Evolutionary conservation across 2,888 invertebrate genomes (phyloP), one percentile per base, ranked within the genome.

Genomic region (Lasioglossum villosulum): DNA sequence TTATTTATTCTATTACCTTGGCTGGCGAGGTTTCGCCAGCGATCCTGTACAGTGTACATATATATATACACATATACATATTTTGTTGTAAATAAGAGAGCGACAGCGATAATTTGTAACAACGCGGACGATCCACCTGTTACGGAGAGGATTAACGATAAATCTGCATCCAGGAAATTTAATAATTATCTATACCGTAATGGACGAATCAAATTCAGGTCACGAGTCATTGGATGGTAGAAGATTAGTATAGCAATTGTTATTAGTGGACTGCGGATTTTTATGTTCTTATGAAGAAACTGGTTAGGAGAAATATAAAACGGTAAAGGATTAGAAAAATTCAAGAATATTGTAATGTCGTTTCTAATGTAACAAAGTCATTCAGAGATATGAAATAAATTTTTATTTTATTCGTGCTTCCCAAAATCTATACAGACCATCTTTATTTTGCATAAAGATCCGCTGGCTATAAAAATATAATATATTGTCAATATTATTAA

Each of bases 1-100:
- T 90, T 90, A 92, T 92, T 90, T 75, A 88, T 85, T 79, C 71
- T 48, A 39, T 48, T 68, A 68, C 10, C 66, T 66, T 83, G 72
- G 27, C 68, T 59, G 30, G 66, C 48, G 30, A 39, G 2, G 42
- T 23, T 56, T 66, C 19, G 23, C 34, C 10, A 30, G 30, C 52
- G 3, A 39, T 37, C 1, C 42, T 86, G 84, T 82, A 87, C 82
- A 82, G 73, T 84, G 82, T 89, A 86, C 59, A 88, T 86, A 66
- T 34, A 66, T 8, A 19, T 63, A 66, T 63, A 42, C n/a, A n/a
- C 16, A 66, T 19, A 68, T 68, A 68, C 37, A 37, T 68, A 68
- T 68, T 68, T 70, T 14, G 37, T 71, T 90, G 84, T 89, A 90
- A 82, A 89, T 91, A 89, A 71, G 37, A 14, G 71, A 48, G 63